phyloP scores from a whole-genome alignment of 1,140 invertebrate genomes.

The Rhyzopertha dominica region DNA sequence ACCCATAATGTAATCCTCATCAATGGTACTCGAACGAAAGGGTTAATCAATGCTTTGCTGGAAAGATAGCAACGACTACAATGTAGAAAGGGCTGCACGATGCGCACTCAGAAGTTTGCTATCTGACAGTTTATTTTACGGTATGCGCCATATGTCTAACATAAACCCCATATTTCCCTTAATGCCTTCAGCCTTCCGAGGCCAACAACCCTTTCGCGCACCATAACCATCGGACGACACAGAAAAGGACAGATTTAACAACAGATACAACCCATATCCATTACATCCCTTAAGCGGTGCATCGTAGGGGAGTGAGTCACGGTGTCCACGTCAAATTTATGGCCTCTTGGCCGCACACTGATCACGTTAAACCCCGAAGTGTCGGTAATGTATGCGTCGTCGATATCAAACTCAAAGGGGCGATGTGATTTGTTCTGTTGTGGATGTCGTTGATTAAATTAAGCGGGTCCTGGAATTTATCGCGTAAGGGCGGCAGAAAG shows the following conservation, averaged over 20 bases:
- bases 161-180: no score
- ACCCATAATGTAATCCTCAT: no score
- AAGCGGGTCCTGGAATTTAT: constrained; percentile 10
- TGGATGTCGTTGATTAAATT: constrained; percentile 10
- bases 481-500: no score
- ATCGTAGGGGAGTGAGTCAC: constrained; percentile 12
- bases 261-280: constrained; percentile 8
- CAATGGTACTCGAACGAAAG: no score
- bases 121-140: no score
- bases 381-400: constrained; percentile 14
- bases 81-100: no score
- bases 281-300: no score
- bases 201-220: not conserved
- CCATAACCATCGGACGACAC: constrained; percentile 1
- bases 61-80: no score
- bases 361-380: constrained; percentile 16
- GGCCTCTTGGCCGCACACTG: constrained; percentile 4
- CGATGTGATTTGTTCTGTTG: constrained; percentile 10
- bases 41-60: no score
- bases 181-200: no score
- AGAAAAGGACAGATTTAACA: not conserved
- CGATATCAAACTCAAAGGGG: constrained; percentile 4
- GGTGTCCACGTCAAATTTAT: constrained; percentile 12
- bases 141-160: no score
- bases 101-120: no score